phyloP scores from a whole-genome alignment of 1,140 invertebrate species.

The Drosophila saltans region DNA sequence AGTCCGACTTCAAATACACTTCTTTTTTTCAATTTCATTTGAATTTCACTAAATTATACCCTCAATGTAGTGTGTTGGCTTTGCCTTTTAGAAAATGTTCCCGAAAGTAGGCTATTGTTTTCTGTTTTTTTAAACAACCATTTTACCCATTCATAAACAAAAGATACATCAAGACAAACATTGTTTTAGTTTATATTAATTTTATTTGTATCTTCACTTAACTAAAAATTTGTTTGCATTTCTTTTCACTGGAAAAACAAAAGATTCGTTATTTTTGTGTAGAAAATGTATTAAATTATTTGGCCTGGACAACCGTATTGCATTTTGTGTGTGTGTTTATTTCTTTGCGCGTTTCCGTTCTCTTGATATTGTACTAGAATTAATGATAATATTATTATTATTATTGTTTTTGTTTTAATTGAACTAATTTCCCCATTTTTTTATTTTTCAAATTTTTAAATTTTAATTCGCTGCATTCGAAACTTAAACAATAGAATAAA shows the following conservation, averaged over 20 bases:
- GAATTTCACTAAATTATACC: too few relatives aligned
- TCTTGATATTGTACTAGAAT: neutral
- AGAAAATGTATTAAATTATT: neutral
- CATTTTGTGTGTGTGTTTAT: neutral
- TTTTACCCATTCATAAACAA: too few relatives aligned
- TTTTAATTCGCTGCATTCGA: slow-evolving; percentile 2
- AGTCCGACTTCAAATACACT: too few relatives aligned
- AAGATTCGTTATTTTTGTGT: neutral
- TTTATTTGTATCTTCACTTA: slow-evolving; percentile 13
- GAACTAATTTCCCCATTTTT: slow-evolving; percentile 4
- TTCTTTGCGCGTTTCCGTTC: too few relatives aligned
- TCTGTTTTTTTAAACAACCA: neutral
- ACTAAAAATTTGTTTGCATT: neutral
- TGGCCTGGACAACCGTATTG: neutral
- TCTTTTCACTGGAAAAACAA: neutral
- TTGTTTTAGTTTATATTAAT: neutral
- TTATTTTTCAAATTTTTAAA: slow-evolving; percentile 15
- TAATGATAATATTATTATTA: neutral
- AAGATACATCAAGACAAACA: neutral
- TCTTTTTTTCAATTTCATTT: too few relatives aligned
- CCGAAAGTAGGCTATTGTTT: neutral
- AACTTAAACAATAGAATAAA: slow-evolving; percentile 9
- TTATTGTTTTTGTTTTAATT: slow-evolving; percentile 14
- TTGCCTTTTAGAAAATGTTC: neutral
- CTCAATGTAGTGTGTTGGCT: too few relatives aligned